Conservation (phyloP, 30 jellyfish, hydroid and myxozoan species). For the Cassiopea xamachana region DNA sequence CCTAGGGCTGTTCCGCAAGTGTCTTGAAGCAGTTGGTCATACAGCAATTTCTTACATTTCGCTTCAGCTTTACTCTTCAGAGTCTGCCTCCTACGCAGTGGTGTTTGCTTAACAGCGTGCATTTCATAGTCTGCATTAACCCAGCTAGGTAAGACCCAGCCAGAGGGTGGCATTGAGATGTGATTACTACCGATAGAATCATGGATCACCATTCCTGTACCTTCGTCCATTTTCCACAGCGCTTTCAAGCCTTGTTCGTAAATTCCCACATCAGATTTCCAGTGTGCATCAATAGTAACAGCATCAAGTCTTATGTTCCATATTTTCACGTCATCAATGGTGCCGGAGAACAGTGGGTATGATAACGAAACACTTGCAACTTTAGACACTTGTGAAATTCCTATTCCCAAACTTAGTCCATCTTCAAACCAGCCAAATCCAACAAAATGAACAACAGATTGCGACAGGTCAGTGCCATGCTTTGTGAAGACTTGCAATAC, state of each 20-base stretch:
- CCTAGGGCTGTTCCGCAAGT: not conserved
- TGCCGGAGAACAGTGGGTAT: slow-evolving; percentile 48
- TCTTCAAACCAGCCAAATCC: slow-evolving; percentile 52
- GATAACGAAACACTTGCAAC: slow-evolving; percentile 12
- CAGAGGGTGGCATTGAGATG: slow-evolving; percentile 57
- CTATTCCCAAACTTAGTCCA: slow-evolving; percentile 63
- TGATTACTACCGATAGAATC: slow-evolving; percentile 46
- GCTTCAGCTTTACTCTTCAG: slow-evolving; percentile 20
- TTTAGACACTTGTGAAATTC: slow-evolving; percentile 33
- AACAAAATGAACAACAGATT: slow-evolving; percentile 33
- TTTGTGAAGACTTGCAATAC: slow-evolving; percentile 50
- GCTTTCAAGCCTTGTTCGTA: slow-evolving; percentile 37
- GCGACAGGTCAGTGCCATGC: slow-evolving; percentile 10
- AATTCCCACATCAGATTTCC: slow-evolving; percentile 19
- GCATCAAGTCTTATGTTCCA: slow-evolving; percentile 51
- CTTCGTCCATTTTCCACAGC: slow-evolving; percentile 72
- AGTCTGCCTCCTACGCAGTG: not conserved
- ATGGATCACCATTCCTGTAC: slow-evolving; percentile 35
- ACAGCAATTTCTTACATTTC: slow-evolving; percentile 41
- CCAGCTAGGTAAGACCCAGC: slow-evolving; percentile 64
- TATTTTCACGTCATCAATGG: slow-evolving; percentile 43
- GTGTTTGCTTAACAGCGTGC: not conserved
- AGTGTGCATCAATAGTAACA: slow-evolving; percentile 54
- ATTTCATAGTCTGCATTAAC: slow-evolving; percentile 28
- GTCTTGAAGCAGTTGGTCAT: slow-evolving; percentile 4